phyloP scores from a whole-genome alignment of 2,113 vertebrate species.

The Mastomys natalensis region DNA sequence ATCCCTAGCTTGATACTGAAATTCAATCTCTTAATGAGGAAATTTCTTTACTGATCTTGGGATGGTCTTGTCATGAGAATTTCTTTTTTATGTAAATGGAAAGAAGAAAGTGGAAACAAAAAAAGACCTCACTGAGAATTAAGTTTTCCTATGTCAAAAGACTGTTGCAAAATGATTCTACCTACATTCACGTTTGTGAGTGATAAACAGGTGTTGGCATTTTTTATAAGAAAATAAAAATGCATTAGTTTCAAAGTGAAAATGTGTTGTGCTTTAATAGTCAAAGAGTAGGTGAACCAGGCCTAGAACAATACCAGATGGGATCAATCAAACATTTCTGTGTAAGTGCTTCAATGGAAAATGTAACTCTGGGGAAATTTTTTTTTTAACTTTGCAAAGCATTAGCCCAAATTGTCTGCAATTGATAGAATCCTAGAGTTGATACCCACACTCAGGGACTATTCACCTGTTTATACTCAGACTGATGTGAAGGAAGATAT shows the following conservation, averaged over 20 bases:
- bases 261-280: conserved; percentile 4
- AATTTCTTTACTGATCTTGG: neutral
- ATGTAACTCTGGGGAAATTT: neutral
- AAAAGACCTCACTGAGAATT: neutral
- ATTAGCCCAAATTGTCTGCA: neutral
- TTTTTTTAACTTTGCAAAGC: conserved; percentile 13
- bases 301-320: neutral
- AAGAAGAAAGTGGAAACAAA: neutral
- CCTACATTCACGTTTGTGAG: neutral
- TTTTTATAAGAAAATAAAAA: conserved; percentile 18
- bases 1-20: neutral
- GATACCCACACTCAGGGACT: neutral
- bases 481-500: neutral
- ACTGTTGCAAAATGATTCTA: neutral
- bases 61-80: neutral
- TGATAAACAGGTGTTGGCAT: neutral
- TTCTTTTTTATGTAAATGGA: neutral
- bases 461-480: conserved; percentile 9
- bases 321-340: neutral
- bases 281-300: neutral
- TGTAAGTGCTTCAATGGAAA: neutral
- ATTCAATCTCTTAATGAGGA: neutral
- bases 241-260: neutral
- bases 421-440: neutral
- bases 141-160: neutral